A percentile compares a stretch with the other conserved stretches of the same genome.
phyloP scores from a whole-genome alignment of 2,797 vertebrate genomes.

The Diglossa cyanea region DNA sequence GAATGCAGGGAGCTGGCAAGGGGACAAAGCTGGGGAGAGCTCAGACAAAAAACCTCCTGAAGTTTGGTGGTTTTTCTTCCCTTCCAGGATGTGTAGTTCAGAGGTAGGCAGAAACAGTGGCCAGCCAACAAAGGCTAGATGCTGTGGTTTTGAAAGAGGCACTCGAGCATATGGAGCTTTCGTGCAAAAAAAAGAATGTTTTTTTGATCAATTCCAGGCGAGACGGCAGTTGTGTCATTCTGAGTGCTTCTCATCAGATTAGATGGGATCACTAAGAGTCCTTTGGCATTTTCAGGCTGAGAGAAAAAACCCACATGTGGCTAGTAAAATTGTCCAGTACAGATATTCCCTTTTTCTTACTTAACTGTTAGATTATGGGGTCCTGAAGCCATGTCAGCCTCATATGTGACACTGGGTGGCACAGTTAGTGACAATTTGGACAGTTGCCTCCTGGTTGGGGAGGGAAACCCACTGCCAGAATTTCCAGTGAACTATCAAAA shows the following conservation, averaged over 20 bases:
- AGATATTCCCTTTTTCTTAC: not conserved
- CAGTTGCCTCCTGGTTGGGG: not conserved
- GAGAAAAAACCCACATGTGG: not conserved
- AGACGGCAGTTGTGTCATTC: slow-evolving; percentile 60
- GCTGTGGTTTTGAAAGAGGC: slow-evolving; percentile 61
- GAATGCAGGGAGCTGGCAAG: slow-evolving; percentile 25
- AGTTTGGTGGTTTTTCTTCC: not conserved
- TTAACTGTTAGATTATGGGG: not conserved
- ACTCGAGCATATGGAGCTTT: slow-evolving; percentile 62
- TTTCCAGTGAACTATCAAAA: not conserved
- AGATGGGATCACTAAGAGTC: slow-evolving; percentile 35
- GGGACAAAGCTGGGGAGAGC: slow-evolving; percentile 16
- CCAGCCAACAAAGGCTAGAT: slow-evolving; percentile 59
- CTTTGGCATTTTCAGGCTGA: slow-evolving; percentile 40
- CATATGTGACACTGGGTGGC: not conserved
- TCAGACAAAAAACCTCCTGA: slow-evolving; percentile 35
- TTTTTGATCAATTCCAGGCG: slow-evolving; percentile 63
- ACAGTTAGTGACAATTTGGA: not conserved
- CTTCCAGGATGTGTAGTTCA: slow-evolving; percentile 48
- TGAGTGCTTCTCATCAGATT: slow-evolving; percentile 38
- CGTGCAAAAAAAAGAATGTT: slow-evolving; percentile 39
- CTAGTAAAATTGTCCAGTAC: slow-evolving; percentile 15
- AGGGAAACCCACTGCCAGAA: not conserved
- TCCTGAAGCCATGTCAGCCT: not conserved
- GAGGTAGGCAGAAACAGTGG: slow-evolving; percentile 56